Conservation (phyloP, 1,140 invertebrate species). For the Cardiocondyla obscurior region DNA sequence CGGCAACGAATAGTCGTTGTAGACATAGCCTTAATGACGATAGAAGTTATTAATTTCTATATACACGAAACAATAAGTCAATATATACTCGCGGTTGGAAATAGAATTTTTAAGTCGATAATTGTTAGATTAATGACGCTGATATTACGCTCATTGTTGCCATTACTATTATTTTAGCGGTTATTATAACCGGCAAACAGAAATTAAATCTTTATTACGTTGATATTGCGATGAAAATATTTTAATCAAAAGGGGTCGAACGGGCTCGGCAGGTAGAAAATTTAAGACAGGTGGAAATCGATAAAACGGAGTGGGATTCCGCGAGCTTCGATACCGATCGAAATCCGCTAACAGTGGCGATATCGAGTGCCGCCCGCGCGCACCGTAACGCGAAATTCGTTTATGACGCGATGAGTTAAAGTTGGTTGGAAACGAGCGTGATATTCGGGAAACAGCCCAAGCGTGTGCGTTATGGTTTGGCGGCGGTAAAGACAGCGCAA, state of each 20-base stretch:
- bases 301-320: background rate
- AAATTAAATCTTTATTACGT: too few species aligned
- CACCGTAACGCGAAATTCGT: conserved; percentile 5
- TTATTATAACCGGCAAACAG: too few species aligned
- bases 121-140: background rate
- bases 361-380: background rate
- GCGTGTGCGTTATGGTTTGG: conserved; percentile 48
- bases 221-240: background rate
- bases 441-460: conserved; percentile 8
- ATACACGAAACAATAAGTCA: background rate
- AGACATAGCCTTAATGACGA: background rate
- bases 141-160: background rate
- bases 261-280: background rate
- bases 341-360: background rate
- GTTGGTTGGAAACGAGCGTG: background rate
- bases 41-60: background rate
- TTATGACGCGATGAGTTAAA: conserved; percentile 38
- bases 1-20: background rate
- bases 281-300: background rate
- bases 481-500: conserved; percentile 30
- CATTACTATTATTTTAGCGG: too few species aligned
- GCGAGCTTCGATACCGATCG: background rate
- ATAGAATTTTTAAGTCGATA: background rate
- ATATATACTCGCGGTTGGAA: background rate
- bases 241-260: background rate